Conservation (phyloP, 1,140 invertebrate species). For the Whitmania pigra region DNA sequence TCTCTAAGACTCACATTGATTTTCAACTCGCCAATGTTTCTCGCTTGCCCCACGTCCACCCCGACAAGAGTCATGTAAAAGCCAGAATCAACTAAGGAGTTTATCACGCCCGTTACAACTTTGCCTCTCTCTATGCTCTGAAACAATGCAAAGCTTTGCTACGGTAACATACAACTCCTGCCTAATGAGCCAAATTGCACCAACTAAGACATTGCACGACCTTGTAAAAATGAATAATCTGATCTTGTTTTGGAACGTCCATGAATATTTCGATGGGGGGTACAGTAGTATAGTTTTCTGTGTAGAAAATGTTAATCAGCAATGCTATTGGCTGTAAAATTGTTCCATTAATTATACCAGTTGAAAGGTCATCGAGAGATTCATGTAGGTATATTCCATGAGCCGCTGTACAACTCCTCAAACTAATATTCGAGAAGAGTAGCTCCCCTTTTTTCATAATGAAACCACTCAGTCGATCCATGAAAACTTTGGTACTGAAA, state of each 20-base stretch:
- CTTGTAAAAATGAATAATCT: slow-evolving; percentile 12
- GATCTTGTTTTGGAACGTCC: background rate
- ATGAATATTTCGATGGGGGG: slow-evolving; percentile 3
- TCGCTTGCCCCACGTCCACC: background rate
- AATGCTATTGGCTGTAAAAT: no score
- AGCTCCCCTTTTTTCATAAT: no score
- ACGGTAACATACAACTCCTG: background rate
- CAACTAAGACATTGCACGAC: background rate
- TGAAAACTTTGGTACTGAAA: no score
- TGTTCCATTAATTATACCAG: no score
- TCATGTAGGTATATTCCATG: no score
- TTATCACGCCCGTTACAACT: slow-evolving; percentile 1
- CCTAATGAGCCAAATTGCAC: background rate
- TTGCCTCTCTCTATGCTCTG: slow-evolving; percentile 8
- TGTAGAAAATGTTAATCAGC: no score
- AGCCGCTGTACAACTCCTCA: no score
- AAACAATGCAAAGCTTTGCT: background rate
- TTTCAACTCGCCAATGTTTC: background rate
- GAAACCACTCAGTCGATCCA: no score
- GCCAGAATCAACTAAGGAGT: slow-evolving; percentile 3
- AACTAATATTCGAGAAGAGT: no score
- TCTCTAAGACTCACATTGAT: background rate
- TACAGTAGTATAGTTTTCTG: slow-evolving; percentile 7
- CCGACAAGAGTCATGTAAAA: slow-evolving; percentile 7
- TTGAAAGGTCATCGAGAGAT: no score